phyloP scores from a whole-genome alignment of 1,140 invertebrate genomes.

The Drosophila parabipectinata region DNA sequence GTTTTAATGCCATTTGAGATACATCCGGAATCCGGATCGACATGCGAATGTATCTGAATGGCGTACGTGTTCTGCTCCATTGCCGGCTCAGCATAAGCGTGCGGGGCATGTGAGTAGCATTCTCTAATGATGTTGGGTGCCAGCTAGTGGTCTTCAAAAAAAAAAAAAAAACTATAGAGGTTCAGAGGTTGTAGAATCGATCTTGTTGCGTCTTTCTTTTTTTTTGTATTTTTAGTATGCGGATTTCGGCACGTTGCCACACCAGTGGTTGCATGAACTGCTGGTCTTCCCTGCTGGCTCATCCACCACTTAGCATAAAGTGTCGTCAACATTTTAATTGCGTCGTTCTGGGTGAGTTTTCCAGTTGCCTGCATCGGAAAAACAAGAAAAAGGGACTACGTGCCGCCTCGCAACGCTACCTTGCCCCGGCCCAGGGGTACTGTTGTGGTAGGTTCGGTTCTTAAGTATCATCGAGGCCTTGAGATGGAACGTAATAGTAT shows the following conservation, averaged over 20 bases:
- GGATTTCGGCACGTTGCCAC: conserved; percentile 72
- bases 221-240: conserved; percentile 46
- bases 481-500: not conserved
- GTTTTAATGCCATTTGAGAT: conserved; percentile 43
- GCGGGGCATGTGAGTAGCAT: conserved; percentile 4
- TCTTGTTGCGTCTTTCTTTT: not conserved
- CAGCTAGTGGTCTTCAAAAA: no score
- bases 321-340: conserved; percentile 57
- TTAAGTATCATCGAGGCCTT: not conserved
- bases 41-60: conserved; percentile 52
- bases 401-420: conserved; percentile 67
- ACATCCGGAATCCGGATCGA: conserved; percentile 80
- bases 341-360: conserved; percentile 33
- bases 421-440: conserved; percentile 15
- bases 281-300: not conserved
- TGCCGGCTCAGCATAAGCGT: conserved; percentile 34
- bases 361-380: conserved; percentile 36
- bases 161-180: no score
- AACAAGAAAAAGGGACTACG: conserved; percentile 44
- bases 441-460: conserved; percentile 57
- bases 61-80: conserved; percentile 72
- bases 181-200: not conserved
- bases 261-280: not conserved
- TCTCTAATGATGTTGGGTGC: conserved; percentile 2
- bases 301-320: conserved; percentile 39